phyloP scores from a whole-genome alignment of 2,113 vertebrate genomes.

The Poicephalus gulielmi region DNA sequence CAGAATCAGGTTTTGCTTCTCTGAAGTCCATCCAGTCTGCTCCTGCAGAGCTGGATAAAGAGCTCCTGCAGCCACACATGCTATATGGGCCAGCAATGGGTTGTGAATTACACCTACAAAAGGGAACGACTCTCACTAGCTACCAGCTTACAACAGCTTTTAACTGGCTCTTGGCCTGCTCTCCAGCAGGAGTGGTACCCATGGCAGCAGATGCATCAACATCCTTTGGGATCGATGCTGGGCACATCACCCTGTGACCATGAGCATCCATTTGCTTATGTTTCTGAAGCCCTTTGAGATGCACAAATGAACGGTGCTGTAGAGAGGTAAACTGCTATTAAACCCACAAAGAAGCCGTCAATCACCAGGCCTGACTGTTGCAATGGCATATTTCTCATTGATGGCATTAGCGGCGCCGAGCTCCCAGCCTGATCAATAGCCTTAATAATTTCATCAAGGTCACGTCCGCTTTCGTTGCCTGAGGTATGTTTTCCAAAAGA shows the following conservation, averaged over 20 bases:
- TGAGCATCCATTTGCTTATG: rapidly evolving
- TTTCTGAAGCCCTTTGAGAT: not conserved
- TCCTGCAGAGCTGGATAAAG: not conserved
- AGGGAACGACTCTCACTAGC: not conserved
- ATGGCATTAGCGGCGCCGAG: not conserved
- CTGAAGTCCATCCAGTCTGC: not conserved
- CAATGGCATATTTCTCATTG: not conserved
- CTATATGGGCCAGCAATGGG: not conserved
- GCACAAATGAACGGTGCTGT: not conserved
- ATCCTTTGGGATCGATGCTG: rapidly evolving
- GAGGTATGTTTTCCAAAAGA: not conserved
- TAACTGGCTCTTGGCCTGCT: not conserved
- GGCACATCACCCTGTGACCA: not conserved
- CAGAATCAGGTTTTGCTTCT: not conserved
- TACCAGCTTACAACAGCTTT: not conserved
- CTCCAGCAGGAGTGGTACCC: not conserved
- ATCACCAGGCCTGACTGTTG: not conserved
- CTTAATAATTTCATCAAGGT: slow-evolving; percentile 6
- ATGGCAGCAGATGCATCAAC: not conserved
- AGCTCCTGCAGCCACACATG: not conserved
- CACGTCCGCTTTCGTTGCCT: not conserved
- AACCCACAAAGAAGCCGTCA: not conserved
- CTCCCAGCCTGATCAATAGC: not conserved
- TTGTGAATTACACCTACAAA: not conserved
- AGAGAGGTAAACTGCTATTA: not conserved